phyloP scores from a whole-genome alignment of 2,113 vertebrate genomes.

The Oenanthe oenanthe region DNA sequence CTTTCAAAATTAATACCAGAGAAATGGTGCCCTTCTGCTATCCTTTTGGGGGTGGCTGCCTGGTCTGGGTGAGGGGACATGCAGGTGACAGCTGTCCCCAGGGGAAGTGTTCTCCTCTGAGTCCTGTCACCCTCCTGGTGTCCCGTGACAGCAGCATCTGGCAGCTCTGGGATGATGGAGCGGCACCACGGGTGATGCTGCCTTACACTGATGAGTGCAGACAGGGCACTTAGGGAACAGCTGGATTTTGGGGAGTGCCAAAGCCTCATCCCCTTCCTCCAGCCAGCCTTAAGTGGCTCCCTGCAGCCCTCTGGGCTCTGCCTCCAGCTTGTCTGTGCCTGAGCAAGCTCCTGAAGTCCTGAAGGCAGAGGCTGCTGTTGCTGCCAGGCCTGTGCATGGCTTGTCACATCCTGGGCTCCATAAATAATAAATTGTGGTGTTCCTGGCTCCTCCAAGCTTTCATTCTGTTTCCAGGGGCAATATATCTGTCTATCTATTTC shows the following conservation, averaged over 20 bases:
- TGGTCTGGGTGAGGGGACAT: background rate
- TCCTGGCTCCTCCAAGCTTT: background rate
- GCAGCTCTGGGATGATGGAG: fast-evolving
- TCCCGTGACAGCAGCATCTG: background rate
- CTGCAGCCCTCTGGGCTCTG: background rate
- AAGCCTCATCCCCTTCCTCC: background rate
- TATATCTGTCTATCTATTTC: background rate
- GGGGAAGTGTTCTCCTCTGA: background rate
- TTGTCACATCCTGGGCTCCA: background rate
- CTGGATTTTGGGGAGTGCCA: background rate
- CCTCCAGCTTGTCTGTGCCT: background rate
- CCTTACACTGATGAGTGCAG: background rate
- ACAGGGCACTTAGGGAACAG: background rate
- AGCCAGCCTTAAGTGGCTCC: background rate
- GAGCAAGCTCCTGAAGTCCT: background rate
- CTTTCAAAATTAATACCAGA: constrained; percentile 62
- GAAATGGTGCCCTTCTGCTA: background rate
- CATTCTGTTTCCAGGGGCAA: background rate
- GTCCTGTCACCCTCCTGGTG: background rate
- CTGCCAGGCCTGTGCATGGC: background rate
- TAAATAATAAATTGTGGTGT: background rate
- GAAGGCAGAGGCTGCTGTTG: background rate
- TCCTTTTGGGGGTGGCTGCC: background rate
- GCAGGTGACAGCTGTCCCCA: background rate
- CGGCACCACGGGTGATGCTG: fast-evolving